phyloP scores from a whole-genome alignment of 2,113 vertebrate species.

The Ovibos moschatus region DNA sequence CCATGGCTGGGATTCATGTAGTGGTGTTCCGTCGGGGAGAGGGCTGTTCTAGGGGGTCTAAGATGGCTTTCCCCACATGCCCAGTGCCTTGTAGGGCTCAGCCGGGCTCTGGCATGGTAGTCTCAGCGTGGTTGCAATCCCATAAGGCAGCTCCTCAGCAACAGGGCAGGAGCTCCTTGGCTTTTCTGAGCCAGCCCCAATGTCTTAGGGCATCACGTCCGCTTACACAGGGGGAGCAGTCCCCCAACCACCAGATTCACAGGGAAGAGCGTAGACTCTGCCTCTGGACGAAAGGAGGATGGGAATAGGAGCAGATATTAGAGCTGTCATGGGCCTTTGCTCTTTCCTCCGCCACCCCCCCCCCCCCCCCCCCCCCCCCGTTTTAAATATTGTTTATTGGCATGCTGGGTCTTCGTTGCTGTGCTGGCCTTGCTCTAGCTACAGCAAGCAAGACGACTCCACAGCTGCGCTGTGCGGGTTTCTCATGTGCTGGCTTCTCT shows the following conservation, averaged over 20 bases:
- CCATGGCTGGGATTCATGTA: fast-evolving
- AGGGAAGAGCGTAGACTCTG: background rate
- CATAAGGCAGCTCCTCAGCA: fast-evolving
- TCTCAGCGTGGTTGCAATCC: background rate
- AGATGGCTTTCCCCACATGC: background rate
- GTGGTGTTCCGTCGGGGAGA: fast-evolving
- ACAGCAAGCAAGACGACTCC: background rate
- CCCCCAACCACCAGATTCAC: no score
- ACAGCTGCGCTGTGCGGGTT: fast-evolving
- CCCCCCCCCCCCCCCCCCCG: fast-evolving
- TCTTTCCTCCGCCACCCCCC: background rate
- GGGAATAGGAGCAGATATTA: background rate
- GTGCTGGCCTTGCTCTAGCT: background rate
- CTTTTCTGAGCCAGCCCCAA: background rate
- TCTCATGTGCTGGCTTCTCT: background rate
- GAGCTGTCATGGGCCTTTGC: background rate
- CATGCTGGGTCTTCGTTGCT: background rate
- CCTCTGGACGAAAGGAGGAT: no score
- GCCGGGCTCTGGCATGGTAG: fast-evolving
- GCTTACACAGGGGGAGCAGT: fast-evolving
- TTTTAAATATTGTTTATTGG: background rate
- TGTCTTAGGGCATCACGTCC: background rate
- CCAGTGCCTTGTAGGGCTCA: background rate
- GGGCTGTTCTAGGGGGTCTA: fast-evolving
- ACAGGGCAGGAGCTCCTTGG: background rate